Evolutionary conservation across 2,888 invertebrate genomes (phyloP), one percentile per base, ranked within the genome.

Genomic region (Pristionchus japonicus): DNA sequence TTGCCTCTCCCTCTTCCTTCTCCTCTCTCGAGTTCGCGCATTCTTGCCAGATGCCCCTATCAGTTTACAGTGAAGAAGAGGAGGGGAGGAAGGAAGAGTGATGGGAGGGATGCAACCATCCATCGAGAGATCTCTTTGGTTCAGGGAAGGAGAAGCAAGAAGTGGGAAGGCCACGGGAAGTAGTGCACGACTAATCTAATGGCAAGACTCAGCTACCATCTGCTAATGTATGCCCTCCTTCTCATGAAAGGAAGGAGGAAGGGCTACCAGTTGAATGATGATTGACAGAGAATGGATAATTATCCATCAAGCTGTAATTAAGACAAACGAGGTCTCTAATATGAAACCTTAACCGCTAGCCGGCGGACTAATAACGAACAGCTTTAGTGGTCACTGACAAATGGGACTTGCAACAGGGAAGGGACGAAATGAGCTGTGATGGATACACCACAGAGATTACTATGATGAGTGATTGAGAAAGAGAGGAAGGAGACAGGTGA

Each of bases 381-480:
- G 15, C 70, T 15, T 17, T 20, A 40, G 70, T 40, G 27, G 27
- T 27, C 15, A 4, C 64, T 27, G 70, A 74, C 40, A 40, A 37
- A 74, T 40, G 64, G 11, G 64, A 27, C 37, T 34, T 37, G 70
- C 37, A 74, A 74, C 70, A 74, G 70, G 17, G 23, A 40, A 40
- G 40, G 23, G 7, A 7, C 37, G 23, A 9, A 23, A 40, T 74
- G 34, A 37, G 37, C 40, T 74, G 70, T 74, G 70, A 74, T 20
- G n/a, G 70, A 40, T 37, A 40, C 70, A 74, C 70, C 37, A 74
- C 70, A 74, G 70, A 74, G 70, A 74, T 74, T 74, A 74, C 70
- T 37, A 74, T 74, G n/a, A n/a, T n/a, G 70, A 74, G 37, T 23
- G 70, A 74, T 74, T n/a, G n/a, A n/a, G 70, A 64, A 15, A 64